Evolutionary conservation across 2,888 invertebrate species (phyloP), one percentile per base, ranked within the genome.

Genomic region (Coleophora deauratella): DNA sequence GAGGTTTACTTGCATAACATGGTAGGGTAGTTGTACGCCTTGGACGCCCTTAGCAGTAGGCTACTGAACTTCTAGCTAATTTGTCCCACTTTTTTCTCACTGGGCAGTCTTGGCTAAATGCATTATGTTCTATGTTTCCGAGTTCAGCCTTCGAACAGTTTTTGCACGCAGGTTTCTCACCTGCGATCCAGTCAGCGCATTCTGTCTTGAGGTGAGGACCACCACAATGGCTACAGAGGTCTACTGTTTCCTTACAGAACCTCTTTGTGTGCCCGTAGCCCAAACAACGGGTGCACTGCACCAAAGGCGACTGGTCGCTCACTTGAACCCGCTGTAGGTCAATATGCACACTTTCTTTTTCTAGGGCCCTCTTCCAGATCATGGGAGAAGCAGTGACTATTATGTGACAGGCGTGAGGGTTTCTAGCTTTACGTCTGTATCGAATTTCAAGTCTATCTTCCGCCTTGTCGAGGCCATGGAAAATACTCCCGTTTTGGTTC

Each of bases 251-350:
- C 11, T 31, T 31, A 10, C 31, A 31, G 9, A 9, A 31, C 8
- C 31, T 7, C 11, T 10, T 31, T 10, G 9, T 10, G 10, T 15
- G 34, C 1, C 42, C 35, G 12, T 35, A 38, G 1, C 35, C 42
- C 1, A 38, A 30, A 28, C 37, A 37, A 2, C 12, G 8, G n/a
- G 42, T n/a, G 21, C 37, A 51, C 13, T 51, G 51, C 0, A 53
- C 41, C 0, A 52, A 38, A 0, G 52, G 53, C 0, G 51, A 48
- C 9, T 52, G n/a, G n/a, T n/a, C n/a, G n/a, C n/a, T n/a, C n/a
- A n/a, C n/a, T n/a, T n/a, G n/a, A n/a, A n/a, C 41, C 9, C 46
- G 30, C n/a, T 52, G 48, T 0, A 54, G 37, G 9, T 50, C 54
- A 2, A 57, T 41, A 36, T 49, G 41, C 0, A 53, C 30, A 2